Percentiles rank a stretch among this genome's conserved stretches.
These are phyloP conservation scores for Thalassarche chlororhynchos DNA, from an alignment of 2,113 vertebrate genomes.

Conservation along the genomic window DNA sequence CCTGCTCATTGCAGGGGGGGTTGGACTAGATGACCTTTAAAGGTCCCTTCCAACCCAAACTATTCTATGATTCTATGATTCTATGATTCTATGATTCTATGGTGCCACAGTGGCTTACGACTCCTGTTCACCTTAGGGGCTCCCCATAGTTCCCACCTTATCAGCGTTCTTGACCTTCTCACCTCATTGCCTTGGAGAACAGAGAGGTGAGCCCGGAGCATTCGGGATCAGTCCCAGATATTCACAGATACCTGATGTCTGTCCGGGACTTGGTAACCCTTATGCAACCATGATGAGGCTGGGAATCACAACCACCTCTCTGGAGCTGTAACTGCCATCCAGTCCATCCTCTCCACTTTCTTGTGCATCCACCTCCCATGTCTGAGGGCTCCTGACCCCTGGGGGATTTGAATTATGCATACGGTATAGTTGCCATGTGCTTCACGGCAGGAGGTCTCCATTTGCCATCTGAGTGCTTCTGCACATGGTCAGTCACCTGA, in stretches of 20 bases:
- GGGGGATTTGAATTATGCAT: neutral
- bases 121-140: neutral
- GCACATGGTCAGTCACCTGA: neutral
- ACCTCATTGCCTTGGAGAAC: neutral
- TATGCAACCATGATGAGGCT: fast-evolving
- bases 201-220: neutral
- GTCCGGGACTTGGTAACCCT: neutral
- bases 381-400: neutral
- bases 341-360: neutral
- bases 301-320: neutral
- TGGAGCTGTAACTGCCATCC: neutral
- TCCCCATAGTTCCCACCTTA: neutral
- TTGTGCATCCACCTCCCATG: no score
- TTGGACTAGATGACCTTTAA: neutral
- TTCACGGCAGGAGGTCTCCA: neutral
- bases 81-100: neutral
- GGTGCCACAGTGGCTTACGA: neutral
- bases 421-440: neutral
- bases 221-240: neutral
- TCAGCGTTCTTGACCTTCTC: neutral
- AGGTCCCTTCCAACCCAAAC: neutral
- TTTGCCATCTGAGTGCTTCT: neutral
- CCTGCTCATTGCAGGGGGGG: neutral
- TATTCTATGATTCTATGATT: neutral
- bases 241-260: neutral